Base-by-base conservation (phyloP, 2,113 vertebrate genomes). In the Cyprinodon brontotheroides region DNA sequence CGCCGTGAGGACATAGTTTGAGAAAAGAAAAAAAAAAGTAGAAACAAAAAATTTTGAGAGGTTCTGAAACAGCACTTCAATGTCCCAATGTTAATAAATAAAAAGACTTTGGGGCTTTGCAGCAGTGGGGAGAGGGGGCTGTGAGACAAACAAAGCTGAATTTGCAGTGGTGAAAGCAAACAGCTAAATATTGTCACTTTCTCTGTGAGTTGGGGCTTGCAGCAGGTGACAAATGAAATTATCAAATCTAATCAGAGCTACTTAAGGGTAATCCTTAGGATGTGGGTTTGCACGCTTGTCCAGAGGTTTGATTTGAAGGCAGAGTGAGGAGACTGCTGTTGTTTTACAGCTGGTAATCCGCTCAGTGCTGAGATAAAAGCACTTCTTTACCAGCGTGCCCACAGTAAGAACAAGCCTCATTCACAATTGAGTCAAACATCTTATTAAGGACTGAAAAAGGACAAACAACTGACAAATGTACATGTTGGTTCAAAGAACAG, bases 261-360 rank as follows among this genome's bases (percentile, higher is more conserved):
- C 67, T 17, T 65, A 61, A 63, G 36, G 63, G 53, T 81, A 84
- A 87, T 85, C 84, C 79, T 70, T 1, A 12, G 47, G 71, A 70
- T 59, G 80, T 9, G 65, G 61, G 38, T 59, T 70, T 72, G 79
- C 77, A 59, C 70, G 36, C 65, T 59, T 73, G 81, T 83, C 71
- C 72, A 67, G 76, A 77, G 81, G 81, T 81, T 83, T 40, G 65
- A 76, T 65, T 68, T 81, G 72, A 65, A 68, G 79, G 74, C 76
- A 45, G 72, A 77, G 64, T 0, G n/a, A 78, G n/a, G 41, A 37
- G 40, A 8, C 59, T 41, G 64, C 80, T 40, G 79, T 79, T 89
- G 79, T 86, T 84, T 70, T 77, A 75, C 83, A 75, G 83, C 77
- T 86, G 77, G 61, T 87, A 81, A 88, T 84, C 81, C 69, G 75